These are phyloP conservation scores for Lasioglossum zephyrum DNA, from an alignment of 2,888 invertebrate species.

Conservation along the genomic window DNA sequence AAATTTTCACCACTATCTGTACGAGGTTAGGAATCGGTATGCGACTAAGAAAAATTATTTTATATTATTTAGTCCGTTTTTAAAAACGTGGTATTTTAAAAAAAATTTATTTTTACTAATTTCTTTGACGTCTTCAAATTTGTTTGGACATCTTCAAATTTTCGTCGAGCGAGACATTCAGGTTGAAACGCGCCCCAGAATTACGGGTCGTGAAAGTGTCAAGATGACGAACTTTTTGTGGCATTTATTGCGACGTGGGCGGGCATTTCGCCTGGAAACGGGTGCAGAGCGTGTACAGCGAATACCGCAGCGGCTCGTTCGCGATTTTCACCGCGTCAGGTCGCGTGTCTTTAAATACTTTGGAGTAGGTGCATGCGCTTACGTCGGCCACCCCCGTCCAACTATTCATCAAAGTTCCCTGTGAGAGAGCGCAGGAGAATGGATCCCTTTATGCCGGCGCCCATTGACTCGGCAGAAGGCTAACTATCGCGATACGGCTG, in stretches of 20 bases:
- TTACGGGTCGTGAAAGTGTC: background rate
- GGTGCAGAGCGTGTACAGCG: background rate
- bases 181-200: background rate
- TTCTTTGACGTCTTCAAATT: background rate
- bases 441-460: slow-evolving; percentile 34
- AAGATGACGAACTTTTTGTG: too few relatives aligned
- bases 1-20: too few relatives aligned
- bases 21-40: too few relatives aligned
- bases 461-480: slow-evolving; percentile 45
- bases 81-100: too few relatives aligned
- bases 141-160: background rate
- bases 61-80: too few relatives aligned
- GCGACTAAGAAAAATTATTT: too few relatives aligned
- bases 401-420: slow-evolving; percentile 53
- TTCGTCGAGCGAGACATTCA: background rate
- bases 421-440: slow-evolving; percentile 13
- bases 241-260: background rate
- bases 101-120: too few relatives aligned
- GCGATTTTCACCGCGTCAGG: slow-evolving; percentile 32
- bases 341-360: slow-evolving; percentile 39
- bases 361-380: slow-evolving; percentile 9
- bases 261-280: background rate
- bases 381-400: slow-evolving; percentile 33
- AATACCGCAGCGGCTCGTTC: slow-evolving; percentile 18
- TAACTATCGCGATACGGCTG: slow-evolving; percentile 39